phyloP scores from a whole-genome alignment of 1,140 invertebrate genomes.

The Drosophila sechellia region DNA sequence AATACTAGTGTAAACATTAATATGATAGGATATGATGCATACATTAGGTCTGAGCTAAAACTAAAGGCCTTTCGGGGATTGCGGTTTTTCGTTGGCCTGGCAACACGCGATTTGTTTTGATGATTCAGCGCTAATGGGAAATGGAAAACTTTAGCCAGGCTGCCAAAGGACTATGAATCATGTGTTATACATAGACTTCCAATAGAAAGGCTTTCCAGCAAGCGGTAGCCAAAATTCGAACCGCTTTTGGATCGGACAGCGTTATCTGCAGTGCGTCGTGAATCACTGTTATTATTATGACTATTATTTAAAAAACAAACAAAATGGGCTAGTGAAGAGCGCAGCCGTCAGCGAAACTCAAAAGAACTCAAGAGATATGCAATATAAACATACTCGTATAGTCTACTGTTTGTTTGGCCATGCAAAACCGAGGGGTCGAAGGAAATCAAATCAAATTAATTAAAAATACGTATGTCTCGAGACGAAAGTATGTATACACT shows the following conservation, averaged over 20 bases:
- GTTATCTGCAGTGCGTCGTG: conserved; percentile 32
- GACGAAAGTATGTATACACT: conserved; percentile 22
- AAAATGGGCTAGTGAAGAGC: conserved; percentile 18
- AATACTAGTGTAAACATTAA: conserved; percentile 7
- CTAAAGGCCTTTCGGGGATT: neutral
- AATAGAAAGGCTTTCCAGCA: conserved; percentile 18
- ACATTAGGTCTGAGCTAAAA: conserved; percentile 12
- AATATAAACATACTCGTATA: conserved; percentile 27
- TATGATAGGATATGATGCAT: conserved; percentile 7
- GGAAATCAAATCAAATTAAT: conserved; percentile 53
- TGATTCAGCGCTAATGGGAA: conserved; percentile 41
- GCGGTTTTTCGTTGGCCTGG: conserved; percentile 17
- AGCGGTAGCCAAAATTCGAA: conserved; percentile 11
- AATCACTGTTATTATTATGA: conserved; percentile 17
- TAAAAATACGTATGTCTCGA: conserved; percentile 48
- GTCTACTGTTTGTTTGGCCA: conserved; percentile 25
- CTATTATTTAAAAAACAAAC: conserved; percentile 43
- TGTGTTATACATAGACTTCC: conserved; percentile 35
- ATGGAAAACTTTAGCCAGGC: conserved; percentile 14
- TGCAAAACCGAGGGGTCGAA: conserved; percentile 17
- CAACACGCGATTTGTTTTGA: conserved; percentile 33
- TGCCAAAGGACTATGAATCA: conserved; percentile 44
- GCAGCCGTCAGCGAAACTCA: conserved; percentile 7
- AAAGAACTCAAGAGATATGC: conserved; percentile 38
- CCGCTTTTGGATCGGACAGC: neutral